These are phyloP conservation scores for Cataglyphis livida DNA, from an alignment of 2,888 invertebrate species.

Conservation along the genomic window DNA sequence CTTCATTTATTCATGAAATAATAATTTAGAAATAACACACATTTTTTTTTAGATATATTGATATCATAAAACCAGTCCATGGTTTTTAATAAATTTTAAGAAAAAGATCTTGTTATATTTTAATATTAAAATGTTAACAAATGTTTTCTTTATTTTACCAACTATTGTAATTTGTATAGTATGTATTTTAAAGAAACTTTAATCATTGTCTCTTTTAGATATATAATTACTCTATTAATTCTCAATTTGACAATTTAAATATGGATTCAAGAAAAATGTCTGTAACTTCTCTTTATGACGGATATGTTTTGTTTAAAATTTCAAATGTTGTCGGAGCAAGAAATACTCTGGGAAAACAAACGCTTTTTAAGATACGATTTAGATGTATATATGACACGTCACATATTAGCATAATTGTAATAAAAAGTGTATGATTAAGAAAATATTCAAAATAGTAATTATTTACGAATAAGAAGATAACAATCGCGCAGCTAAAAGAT, in stretches of 20 bases:
- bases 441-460: constrained; percentile 17
- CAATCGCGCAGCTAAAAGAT: constrained; percentile 15
- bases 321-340: constrained; percentile 71
- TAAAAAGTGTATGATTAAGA: constrained; percentile 20
- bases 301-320: constrained; percentile 62
- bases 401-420: constrained; percentile 11
- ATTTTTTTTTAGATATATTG: background rate
- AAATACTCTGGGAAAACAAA: constrained; percentile 81
- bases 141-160: background rate
- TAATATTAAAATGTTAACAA: constrained; percentile 48
- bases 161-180: background rate
- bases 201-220: background rate
- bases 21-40: background rate
- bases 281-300: constrained; percentile 46
- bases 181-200: background rate
- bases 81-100: background rate
- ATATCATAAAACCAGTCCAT: background rate
- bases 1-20: constrained; percentile 3
- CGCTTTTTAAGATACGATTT: constrained; percentile 78
- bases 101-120: constrained; percentile 5
- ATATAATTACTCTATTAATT: background rate
- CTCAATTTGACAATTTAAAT: background rate
- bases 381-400: constrained; percentile 59
- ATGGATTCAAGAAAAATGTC: constrained; percentile 12
- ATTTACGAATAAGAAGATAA: constrained; percentile 16